Conservation (phyloP, 2,113 vertebrate species). For the Cygnus buccinator region DNA sequence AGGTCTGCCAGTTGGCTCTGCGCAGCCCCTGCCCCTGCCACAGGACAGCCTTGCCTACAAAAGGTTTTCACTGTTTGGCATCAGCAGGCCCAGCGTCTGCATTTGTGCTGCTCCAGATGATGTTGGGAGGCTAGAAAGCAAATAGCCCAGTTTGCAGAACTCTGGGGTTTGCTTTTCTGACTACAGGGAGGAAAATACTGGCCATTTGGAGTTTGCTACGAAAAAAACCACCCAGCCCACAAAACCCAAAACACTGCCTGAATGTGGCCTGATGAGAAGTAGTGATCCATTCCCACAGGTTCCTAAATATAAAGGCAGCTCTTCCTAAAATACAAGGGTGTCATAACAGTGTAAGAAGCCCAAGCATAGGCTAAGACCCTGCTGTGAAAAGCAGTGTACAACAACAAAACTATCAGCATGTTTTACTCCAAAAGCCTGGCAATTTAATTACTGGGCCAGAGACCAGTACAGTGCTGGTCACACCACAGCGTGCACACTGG, state of each 20-base stretch:
- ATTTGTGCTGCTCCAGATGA: neutral
- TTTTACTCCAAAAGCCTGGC: neutral
- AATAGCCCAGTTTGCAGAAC: neutral
- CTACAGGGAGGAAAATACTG: neutral
- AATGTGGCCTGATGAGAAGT: neutral
- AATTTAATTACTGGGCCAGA: neutral
- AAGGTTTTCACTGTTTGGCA: neutral
- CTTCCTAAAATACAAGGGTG: neutral
- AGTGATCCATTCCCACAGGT: neutral
- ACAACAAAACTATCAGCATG: neutral
- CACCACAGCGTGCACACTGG: fast-evolving
- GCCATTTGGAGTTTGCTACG: neutral
- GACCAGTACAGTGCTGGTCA: fast-evolving
- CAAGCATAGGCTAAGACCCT: neutral
- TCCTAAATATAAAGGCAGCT: no score
- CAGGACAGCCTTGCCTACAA: neutral
- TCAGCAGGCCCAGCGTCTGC: neutral
- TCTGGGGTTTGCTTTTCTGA: neutral
- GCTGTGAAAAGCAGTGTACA: neutral
- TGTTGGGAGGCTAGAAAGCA: neutral
- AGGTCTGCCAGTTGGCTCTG: slow-evolving; percentile 17
- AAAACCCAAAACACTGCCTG: neutral
- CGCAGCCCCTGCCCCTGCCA: neutral
- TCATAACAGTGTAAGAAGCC: no score
- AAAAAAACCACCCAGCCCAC: neutral